Evolutionary conservation across 2,888 invertebrate genomes (phyloP).

Genomic region (Drosophila emarginata): DNA sequence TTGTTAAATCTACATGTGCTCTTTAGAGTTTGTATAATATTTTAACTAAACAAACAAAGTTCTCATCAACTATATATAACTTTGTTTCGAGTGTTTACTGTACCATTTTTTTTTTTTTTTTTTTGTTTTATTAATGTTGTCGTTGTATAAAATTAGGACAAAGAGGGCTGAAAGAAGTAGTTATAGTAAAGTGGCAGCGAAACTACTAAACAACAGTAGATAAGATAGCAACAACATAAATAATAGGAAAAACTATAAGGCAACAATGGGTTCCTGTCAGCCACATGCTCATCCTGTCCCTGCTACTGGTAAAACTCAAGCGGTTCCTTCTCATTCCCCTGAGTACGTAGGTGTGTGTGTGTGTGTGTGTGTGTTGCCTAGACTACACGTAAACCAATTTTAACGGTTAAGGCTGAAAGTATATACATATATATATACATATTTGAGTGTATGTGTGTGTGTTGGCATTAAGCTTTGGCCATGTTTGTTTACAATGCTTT

Average conservation of each 20-base stretch:
- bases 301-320: neutral
- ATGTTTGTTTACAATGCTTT: slow-evolving; percentile 79
- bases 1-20: neutral
- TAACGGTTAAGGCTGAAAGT: slow-evolving; percentile 74
- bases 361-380: slow-evolving; percentile 25
- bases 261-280: slow-evolving; percentile 56
- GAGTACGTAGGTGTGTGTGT: no score
- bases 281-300: slow-evolving; percentile 28
- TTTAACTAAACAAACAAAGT: neutral
- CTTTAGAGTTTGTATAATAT: neutral
- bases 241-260: slow-evolving; percentile 24
- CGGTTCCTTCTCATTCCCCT: neutral
- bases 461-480: slow-evolving; percentile 48
- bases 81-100: slow-evolving; percentile 31
- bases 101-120: neutral
- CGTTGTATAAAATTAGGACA: slow-evolving; percentile 19
- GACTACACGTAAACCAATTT: slow-evolving; percentile 71
- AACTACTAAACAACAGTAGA: slow-evolving; percentile 49
- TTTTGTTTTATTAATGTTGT: neutral
- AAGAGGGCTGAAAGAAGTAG: slow-evolving; percentile 21
- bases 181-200: slow-evolving; percentile 54
- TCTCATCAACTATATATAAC: neutral
- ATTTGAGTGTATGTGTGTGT: slow-evolving; percentile 1
- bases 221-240: slow-evolving; percentile 38
- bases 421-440: slow-evolving; percentile 25